These are phyloP conservation scores for Saccostrea echinata DNA, from an alignment of 1,140 invertebrate species.

Conservation along the genomic window DNA sequence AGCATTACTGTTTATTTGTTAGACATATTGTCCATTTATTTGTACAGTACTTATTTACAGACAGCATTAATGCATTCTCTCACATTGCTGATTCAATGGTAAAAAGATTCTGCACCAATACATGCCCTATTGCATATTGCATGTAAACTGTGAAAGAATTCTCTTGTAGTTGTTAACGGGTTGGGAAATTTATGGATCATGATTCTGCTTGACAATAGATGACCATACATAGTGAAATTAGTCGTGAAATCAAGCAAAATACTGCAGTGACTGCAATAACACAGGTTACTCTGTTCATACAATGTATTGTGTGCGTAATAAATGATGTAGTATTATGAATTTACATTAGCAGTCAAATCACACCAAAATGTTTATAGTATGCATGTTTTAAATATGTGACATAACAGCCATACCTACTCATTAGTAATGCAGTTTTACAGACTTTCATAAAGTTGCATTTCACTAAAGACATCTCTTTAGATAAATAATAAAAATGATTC, in stretches of 20 bases:
- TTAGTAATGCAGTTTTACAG: no score
- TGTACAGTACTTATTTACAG: constrained; percentile 18
- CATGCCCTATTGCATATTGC: constrained; percentile 12
- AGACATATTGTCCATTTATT: neutral
- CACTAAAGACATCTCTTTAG: no score
- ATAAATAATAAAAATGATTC: no score
- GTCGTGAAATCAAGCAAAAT: neutral
- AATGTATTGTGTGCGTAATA: no score
- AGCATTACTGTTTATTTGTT: neutral
- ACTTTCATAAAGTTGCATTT: no score
- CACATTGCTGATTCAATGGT: neutral
- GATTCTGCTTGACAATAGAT: neutral
- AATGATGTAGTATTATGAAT: no score
- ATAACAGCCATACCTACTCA: no score
- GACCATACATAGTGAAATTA: neutral
- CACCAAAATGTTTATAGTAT: no score
- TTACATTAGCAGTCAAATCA: no score
- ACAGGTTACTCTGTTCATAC: neutral
- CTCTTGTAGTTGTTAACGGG: neutral
- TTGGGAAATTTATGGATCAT: neutral
- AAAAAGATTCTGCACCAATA: neutral
- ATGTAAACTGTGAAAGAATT: neutral
- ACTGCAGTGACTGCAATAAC: neutral
- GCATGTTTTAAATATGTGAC: no score
- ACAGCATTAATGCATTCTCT: constrained; percentile 21